Conservation (phyloP, 35 echinoderm and acorn worm genomes). For the Apostichopus parvimensis region DNA sequence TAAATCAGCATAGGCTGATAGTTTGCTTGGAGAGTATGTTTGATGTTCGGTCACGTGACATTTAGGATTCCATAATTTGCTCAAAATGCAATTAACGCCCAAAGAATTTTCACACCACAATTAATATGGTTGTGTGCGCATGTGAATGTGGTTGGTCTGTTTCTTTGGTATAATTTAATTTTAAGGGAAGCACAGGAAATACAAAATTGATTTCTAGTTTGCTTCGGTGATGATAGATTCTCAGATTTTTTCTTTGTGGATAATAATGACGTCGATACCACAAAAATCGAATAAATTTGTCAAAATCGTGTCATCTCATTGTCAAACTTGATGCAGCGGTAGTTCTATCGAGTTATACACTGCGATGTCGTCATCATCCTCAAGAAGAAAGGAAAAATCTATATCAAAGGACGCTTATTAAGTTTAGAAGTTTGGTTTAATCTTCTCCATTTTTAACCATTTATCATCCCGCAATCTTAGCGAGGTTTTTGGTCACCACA, state of each 20-base stretch:
- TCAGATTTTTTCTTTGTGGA: background rate
- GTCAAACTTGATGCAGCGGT: background rate
- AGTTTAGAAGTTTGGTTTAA: too few relatives aligned
- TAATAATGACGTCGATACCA: conserved; percentile 7
- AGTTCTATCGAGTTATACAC: background rate
- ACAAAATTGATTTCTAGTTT: conserved; percentile 35
- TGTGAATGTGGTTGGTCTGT: conserved; percentile 34
- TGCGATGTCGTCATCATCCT: background rate
- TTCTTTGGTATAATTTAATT: conserved; percentile 34
- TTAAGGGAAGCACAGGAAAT: conserved; percentile 20
- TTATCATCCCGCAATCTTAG: too few relatives aligned
- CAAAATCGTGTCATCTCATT: conserved; percentile 7
- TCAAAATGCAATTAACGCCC: conserved; percentile 30
- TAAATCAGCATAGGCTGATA: conserved; percentile 12
- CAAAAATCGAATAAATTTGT: conserved; percentile 20
- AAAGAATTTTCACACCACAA: conserved; percentile 23
- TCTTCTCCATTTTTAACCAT: too few relatives aligned
- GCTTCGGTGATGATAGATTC: conserved; percentile 34
- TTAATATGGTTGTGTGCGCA: background rate
- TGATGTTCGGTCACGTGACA: conserved; percentile 46
- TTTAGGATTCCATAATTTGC: conserved; percentile 42
- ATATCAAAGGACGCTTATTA: too few relatives aligned
- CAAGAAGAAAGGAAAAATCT: background rate
- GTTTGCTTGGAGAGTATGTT: conserved; percentile 32
- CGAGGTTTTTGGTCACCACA: too few relatives aligned